These are phyloP conservation scores for Melinaea menophilus DNA, from an alignment of 2,888 invertebrate genomes.

Conservation along the genomic window DNA sequence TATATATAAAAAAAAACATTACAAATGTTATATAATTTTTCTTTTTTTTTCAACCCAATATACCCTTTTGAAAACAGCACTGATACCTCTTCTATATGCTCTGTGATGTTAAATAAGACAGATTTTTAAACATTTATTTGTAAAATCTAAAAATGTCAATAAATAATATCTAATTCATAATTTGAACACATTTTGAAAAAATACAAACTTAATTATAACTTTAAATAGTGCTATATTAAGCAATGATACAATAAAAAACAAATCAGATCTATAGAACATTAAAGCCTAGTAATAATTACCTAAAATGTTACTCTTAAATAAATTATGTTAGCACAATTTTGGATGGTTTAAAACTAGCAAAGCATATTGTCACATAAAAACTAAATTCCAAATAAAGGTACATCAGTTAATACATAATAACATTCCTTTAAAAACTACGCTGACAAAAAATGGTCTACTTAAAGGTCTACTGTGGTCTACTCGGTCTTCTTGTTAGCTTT, in stretches of 20 bases:
- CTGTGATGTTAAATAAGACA: neutral
- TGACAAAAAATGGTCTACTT: conserved; percentile 17
- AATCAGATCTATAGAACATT: conserved; percentile 8
- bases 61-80: too few species aligned
- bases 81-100: neutral
- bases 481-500: conserved; percentile 53
- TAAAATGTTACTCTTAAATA: too few species aligned
- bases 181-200: neutral
- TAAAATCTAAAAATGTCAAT: neutral
- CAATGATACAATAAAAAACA: conserved; percentile 4
- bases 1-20: too few species aligned
- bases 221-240: too few species aligned
- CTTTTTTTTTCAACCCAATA: too few species aligned
- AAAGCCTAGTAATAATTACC: too few species aligned
- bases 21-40: too few species aligned
- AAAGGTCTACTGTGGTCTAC: conserved; percentile 27
- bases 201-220: neutral
- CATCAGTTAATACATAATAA: too few species aligned
- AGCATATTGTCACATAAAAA: too few species aligned
- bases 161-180: neutral
- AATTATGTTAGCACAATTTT: too few species aligned
- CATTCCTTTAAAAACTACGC: conserved; percentile 6
- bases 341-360: too few species aligned
- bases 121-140: conserved; percentile 5
- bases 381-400: too few species aligned